Conservation (phyloP, 2,888 invertebrate species). For the Leucophora obtusa region DNA sequence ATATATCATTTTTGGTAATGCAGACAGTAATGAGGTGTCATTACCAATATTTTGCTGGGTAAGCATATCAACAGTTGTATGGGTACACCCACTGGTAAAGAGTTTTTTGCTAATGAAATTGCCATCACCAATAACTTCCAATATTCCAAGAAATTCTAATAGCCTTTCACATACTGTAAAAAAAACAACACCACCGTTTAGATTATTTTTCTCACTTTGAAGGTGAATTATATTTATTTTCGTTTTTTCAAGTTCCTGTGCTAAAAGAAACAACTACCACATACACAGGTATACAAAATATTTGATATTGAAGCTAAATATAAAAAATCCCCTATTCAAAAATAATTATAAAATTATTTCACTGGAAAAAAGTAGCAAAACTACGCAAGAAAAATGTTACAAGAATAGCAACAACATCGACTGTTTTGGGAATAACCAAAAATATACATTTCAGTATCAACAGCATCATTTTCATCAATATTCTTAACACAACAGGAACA, state of each 20-base stretch:
- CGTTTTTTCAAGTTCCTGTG: conserved; percentile 33
- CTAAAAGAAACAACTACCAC: conserved; percentile 7
- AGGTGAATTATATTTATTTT: conserved; percentile 31
- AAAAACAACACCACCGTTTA: no score
- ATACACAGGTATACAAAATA: conserved; percentile 6
- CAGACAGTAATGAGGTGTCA: no score
- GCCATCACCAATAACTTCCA: no score
- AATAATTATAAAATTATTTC: conserved; percentile 44
- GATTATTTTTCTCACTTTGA: conserved; percentile 21
- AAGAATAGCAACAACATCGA: conserved; percentile 13
- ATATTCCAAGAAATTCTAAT: no score
- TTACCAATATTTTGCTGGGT: no score
- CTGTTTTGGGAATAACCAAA: background rate
- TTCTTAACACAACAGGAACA: conserved; percentile 18
- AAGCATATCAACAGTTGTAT: no score
- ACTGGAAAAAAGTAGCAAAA: conserved; percentile 40
- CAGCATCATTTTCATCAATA: background rate
- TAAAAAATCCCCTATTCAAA: conserved; percentile 10
- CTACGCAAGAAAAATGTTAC: conserved; percentile 15
- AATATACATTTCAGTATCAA: background rate
- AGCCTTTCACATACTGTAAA: no score
- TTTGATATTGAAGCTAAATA: background rate
- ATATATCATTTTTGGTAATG: no score
- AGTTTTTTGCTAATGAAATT: no score
- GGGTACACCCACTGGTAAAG: no score